phyloP scores from a whole-genome alignment of 1,140 invertebrate genomes.

The Drosophila pachea region DNA sequence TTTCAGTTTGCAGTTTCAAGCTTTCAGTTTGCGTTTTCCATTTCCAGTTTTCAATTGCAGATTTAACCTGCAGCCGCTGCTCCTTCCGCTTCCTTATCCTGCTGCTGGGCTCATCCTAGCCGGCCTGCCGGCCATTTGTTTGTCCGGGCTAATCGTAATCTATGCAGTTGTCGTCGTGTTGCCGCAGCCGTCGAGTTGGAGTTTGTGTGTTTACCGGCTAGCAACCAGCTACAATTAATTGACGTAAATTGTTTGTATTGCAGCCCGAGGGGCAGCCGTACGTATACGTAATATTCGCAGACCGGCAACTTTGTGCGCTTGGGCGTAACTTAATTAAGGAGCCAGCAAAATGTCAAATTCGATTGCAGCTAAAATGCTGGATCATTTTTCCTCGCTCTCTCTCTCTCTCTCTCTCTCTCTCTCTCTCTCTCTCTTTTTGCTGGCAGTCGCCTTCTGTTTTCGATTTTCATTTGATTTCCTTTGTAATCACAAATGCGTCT shows the following conservation, averaged over 20 bases:
- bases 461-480: constrained; percentile 62
- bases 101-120: too few relatives aligned
- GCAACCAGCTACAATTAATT: constrained; percentile 40
- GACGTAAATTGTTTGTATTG: constrained; percentile 42
- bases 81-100: not conserved
- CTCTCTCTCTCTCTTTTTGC: not conserved
- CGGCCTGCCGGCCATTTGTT: constrained; percentile 24
- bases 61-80: constrained; percentile 2
- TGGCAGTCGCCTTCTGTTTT: constrained; percentile 34
- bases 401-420: not conserved
- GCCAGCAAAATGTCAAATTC: constrained; percentile 24
- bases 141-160: constrained; percentile 38
- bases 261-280: not conserved
- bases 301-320: constrained; percentile 14
- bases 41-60: constrained; percentile 16
- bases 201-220: constrained; percentile 30
- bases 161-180: constrained; percentile 34
- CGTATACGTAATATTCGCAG: constrained; percentile 37
- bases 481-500: constrained; percentile 50
- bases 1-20: not conserved
- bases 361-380: constrained; percentile 3
- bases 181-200: constrained; percentile 22
- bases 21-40: constrained; percentile 5
- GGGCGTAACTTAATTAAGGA: constrained; percentile 44
- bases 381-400: not conserved